Percentiles rank a stretch among this genome's conserved stretches.
phyloP scores from a whole-genome alignment of 2,797 vertebrate species.

The Artibeus lituratus region DNA sequence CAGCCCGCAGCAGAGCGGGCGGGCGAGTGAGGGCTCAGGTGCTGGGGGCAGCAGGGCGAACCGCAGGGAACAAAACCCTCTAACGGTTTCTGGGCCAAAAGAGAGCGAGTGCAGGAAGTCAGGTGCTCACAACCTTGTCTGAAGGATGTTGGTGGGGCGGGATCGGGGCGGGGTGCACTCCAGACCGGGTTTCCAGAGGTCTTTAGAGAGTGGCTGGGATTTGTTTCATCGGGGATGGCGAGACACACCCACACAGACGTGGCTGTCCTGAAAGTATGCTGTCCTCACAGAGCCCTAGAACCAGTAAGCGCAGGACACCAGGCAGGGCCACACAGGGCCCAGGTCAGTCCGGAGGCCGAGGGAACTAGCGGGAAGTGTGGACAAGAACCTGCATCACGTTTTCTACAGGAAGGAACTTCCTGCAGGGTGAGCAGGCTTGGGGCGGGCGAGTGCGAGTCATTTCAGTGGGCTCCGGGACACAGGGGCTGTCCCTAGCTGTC shows the following conservation, averaged over 20 bases:
- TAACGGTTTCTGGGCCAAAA: not conserved
- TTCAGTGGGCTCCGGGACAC: not conserved
- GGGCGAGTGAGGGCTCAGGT: not conserved
- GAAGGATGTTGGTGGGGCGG: not conserved
- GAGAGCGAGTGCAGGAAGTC: not conserved
- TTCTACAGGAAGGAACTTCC: not conserved
- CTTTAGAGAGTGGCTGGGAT: not conserved
- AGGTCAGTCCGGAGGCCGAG: too few species aligned
- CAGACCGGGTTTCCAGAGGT: not conserved
- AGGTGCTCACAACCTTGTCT: not conserved
- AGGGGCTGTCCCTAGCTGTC: not conserved
- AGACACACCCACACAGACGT: rapidly evolving
- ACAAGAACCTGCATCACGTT: not conserved
- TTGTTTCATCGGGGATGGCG: not conserved
- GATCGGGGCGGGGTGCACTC: too few species aligned
- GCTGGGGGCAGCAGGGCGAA: not conserved
- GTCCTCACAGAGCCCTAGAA: not conserved
- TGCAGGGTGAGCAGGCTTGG: not conserved
- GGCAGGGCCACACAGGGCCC: not conserved
- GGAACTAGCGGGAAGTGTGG: not conserved
- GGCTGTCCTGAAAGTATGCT: not conserved
- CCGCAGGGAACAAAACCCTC: not conserved
- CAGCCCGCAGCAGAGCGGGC: too few species aligned
- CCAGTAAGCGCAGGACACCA: rapidly evolving
- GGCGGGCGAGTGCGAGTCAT: too few species aligned